Conservation (phyloP, 2,797 vertebrate species). For the Protosalanx chinensis region DNA sequence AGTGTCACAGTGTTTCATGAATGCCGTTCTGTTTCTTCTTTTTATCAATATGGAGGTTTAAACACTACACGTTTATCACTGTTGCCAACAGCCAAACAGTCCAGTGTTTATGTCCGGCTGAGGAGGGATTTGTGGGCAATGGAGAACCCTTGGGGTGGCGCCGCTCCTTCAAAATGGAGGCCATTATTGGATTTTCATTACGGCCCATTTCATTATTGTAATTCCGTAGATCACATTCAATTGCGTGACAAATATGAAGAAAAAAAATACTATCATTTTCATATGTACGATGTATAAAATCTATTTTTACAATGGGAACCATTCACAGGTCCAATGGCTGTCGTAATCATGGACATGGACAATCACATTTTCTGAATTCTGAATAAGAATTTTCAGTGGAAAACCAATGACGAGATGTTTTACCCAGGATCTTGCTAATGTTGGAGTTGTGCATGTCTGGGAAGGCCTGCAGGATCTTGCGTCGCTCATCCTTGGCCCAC, state of each 20-base stretch:
- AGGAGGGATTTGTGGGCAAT: conserved; percentile 55
- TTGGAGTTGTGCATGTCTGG: conserved; percentile 99
- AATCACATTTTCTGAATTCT: not conserved
- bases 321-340: not conserved
- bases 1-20: conserved; percentile 74
- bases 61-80: conserved; percentile 70
- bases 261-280: not conserved
- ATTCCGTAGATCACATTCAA: not conserved
- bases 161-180: conserved; percentile 12
- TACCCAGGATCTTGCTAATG: conserved; percentile 99
- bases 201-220: conserved; percentile 21
- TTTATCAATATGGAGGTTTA: conserved; percentile 67
- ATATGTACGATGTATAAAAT: not conserved
- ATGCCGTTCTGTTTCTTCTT: conserved; percentile 71
- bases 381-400: not conserved
- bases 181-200: not conserved
- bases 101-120: conserved; percentile 68
- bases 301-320: not conserved
- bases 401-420: conserved; percentile 50
- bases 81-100: conserved; percentile 75
- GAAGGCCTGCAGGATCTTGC: conserved; percentile 99
- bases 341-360: not conserved
- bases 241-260: not conserved
- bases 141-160: not conserved
- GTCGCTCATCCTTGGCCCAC: conserved; percentile 96